These are phyloP conservation scores for Ichneumon xanthorius DNA, from an alignment of 2,888 invertebrate genomes.

Conservation along the genomic window DNA sequence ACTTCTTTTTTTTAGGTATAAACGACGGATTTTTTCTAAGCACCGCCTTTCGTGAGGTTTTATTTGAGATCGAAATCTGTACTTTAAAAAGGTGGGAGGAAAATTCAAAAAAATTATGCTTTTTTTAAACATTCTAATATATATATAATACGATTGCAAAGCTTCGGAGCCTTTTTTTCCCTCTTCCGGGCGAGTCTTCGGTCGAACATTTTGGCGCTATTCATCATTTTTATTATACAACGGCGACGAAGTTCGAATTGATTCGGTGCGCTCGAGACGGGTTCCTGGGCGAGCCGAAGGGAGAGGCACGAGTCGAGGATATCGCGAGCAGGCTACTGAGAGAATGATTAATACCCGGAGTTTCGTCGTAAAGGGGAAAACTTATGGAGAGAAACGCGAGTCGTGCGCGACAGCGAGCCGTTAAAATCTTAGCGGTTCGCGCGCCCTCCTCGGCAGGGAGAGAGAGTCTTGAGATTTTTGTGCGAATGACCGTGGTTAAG, in stretches of 20 bases:
- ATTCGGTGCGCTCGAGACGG: conserved; percentile 53
- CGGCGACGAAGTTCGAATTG: conserved; percentile 65
- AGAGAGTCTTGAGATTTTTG: conserved; percentile 63
- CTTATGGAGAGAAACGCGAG: conserved; percentile 65
- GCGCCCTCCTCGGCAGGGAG: background rate
- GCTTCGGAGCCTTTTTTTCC: background rate
- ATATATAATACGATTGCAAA: conserved; percentile 15
- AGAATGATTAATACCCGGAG: conserved; percentile 68
- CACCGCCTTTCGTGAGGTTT: too few relatives aligned
- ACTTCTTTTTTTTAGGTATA: too few relatives aligned
- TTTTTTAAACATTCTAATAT: background rate
- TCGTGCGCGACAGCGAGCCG: conserved; percentile 54
- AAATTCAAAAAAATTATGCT: too few relatives aligned
- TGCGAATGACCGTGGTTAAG: conserved; percentile 67
- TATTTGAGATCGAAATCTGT: too few relatives aligned
- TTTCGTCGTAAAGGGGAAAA: conserved; percentile 66
- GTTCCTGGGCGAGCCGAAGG: background rate
- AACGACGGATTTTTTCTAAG: too few relatives aligned
- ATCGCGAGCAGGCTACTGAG: conserved; percentile 61
- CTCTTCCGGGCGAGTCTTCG: conserved; percentile 16
- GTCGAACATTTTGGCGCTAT: conserved; percentile 40
- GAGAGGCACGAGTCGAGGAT: conserved; percentile 59
- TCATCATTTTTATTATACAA: conserved; percentile 65
- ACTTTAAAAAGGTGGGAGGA: too few relatives aligned
- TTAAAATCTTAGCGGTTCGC: conserved; percentile 63